Conservation (phyloP, 2,797 vertebrate genomes). For the Esox lucius region DNA sequence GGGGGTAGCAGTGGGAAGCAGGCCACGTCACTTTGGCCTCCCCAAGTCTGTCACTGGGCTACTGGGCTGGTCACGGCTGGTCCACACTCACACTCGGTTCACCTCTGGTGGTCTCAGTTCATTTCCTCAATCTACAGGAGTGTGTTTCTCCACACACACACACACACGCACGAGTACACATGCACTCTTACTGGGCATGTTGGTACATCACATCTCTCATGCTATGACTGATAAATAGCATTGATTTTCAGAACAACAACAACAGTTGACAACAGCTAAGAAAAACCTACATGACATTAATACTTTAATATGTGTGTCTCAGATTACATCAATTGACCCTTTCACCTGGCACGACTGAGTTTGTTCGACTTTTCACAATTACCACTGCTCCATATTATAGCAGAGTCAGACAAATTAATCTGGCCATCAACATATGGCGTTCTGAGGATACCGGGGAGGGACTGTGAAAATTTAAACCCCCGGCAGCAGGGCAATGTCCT, state of each 20-base stretch:
- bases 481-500: constrained; percentile 44
- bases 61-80: constrained; percentile 53
- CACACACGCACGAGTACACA: constrained; percentile 21
- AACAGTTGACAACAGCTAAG: constrained; percentile 47
- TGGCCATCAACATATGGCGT: constrained; percentile 45
- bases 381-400: constrained; percentile 43
- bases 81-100: constrained; percentile 13
- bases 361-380: constrained; percentile 35
- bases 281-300: constrained; percentile 51
- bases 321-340: constrained; percentile 50
- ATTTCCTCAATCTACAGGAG: constrained; percentile 74
- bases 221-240: constrained; percentile 34
- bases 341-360: constrained; percentile 53
- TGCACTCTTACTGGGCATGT: neutral
- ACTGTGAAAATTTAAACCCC: constrained; percentile 64
- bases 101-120: constrained; percentile 79
- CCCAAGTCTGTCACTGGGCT: constrained; percentile 44
- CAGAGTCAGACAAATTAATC: constrained; percentile 59
- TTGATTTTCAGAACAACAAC: constrained; percentile 53
- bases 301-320: constrained; percentile 62
- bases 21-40: constrained; percentile 50
- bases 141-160: constrained; percentile 52
- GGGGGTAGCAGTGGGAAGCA: constrained; percentile 41
- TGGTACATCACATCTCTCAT: neutral
- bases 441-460: constrained; percentile 42